phyloP scores from a whole-genome alignment of 2,797 vertebrate genomes.

The Momotus momota region DNA sequence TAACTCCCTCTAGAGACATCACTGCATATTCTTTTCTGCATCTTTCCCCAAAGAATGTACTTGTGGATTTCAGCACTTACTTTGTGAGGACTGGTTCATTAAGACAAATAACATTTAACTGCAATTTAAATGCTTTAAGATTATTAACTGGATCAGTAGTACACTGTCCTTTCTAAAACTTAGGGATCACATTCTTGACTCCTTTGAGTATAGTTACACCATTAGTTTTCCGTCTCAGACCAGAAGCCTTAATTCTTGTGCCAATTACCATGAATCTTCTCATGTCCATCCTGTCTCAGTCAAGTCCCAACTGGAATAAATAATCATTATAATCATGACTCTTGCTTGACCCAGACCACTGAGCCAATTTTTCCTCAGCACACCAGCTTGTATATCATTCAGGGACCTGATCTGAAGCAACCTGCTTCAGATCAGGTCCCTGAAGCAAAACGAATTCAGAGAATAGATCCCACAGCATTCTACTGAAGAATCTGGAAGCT shows the following conservation, averaged over 20 bases:
- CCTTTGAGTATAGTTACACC: neutral
- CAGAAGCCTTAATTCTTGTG: neutral
- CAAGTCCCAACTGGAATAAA: neutral
- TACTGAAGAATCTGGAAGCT: no score
- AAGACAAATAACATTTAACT: conserved; percentile 14
- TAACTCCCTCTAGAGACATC: neutral
- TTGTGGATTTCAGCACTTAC: neutral
- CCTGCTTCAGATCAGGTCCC: neutral
- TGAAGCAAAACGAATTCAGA: neutral
- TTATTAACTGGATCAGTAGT: neutral
- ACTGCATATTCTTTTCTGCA: neutral
- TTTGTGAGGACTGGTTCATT: neutral
- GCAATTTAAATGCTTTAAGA: neutral
- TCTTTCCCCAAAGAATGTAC: neutral
- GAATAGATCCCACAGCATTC: neutral
- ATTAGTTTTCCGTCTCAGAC: neutral
- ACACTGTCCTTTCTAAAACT: neutral
- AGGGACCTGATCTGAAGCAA: neutral
- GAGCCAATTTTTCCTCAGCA: neutral
- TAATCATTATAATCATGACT: neutral
- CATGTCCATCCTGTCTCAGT: neutral
- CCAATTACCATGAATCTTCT: neutral
- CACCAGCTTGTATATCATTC: neutral
- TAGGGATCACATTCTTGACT: neutral
- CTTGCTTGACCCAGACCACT: neutral